Base-by-base conservation (phyloP, 2,797 vertebrate genomes). In the Myoxocephalus aenaeus region DNA sequence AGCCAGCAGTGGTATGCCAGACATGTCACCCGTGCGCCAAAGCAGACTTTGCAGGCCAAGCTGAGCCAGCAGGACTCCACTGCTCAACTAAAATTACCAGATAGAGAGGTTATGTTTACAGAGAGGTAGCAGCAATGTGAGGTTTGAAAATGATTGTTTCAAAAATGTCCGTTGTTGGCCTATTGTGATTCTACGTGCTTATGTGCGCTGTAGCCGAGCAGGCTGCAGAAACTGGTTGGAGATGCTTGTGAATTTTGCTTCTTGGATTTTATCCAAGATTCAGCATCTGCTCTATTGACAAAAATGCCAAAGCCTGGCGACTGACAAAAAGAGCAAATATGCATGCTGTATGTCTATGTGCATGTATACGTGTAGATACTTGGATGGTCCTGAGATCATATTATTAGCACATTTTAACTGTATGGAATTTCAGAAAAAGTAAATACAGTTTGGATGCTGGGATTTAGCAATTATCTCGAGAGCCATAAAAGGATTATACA, bases 11-110 rank as follows among this genome's bases (percentile, higher is more conserved):
- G 86, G 94, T 95, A 94, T 94, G 93, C 83, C 90, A 93, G 93
- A 93, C 92, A 89, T 91, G 90, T 85, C 91, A 91, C 81, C 93
- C 92, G 89, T 91, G 89, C 89, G 92, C 93, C 92, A 94, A 94
- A 92, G 83, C 89, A 93, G 90, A 92, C 92, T 88, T 86, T 46
- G 70, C 87, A 92, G 93, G 94, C 90, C 91, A 92, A 88, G 87
- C 79, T 85, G 81, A 87, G 70, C 70, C 87, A 90, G 80, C 90
- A 59, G 15, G 89, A 63, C 63, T 62, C 73, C 80, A 25, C 70
- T 12, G 74, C 81, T 86, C 75, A 36, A 34, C 73, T 59, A 58
- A 58, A 68, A 75, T 70, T 11, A 76, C 71, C 72, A 76, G 67
- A 80, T 20, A 69, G 36, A 77, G 54, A 62, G 71, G 59, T 59